Evolutionary conservation across 2,113 vertebrate genomes (phyloP).

Genomic region (Melanocharis versteri): DNA sequence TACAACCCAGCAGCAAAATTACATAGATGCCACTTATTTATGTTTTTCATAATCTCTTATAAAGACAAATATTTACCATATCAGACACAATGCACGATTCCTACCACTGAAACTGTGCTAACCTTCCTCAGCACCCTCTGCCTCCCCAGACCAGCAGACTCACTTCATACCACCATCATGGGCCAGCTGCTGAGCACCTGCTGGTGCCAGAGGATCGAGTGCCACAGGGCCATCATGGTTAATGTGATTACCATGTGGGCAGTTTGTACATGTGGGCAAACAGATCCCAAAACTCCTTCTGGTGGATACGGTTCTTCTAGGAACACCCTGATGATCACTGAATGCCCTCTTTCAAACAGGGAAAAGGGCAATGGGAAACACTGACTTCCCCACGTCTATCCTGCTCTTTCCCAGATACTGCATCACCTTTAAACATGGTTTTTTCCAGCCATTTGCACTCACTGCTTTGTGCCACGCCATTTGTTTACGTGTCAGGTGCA

Average conservation of each 20-base stretch:
- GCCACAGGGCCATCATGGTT: not conserved
- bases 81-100: not conserved
- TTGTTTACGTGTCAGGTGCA: not conserved
- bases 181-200: not conserved
- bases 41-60: not conserved
- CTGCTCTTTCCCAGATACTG: not conserved
- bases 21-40: not conserved
- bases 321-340: not conserved
- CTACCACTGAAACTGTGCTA: not conserved
- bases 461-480: not conserved
- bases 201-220: not conserved
- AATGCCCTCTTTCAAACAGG: not conserved
- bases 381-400: not conserved
- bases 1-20: not conserved
- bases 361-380: not conserved
- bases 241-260: accelerated
- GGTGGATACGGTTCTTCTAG: not conserved
- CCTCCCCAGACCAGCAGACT: not conserved
- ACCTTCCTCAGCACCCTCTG: not conserved
- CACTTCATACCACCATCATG: not conserved
- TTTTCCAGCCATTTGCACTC: not conserved
- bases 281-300: not conserved
- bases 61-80: not conserved
- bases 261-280: not conserved
- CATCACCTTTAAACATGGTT: not conserved